Percentiles rank a stretch among this genome's conserved stretches.
These are phyloP conservation scores for Hydrochoerus hydrochaeris DNA, from an alignment of 2,113 vertebrate genomes.

Conservation along the genomic window DNA sequence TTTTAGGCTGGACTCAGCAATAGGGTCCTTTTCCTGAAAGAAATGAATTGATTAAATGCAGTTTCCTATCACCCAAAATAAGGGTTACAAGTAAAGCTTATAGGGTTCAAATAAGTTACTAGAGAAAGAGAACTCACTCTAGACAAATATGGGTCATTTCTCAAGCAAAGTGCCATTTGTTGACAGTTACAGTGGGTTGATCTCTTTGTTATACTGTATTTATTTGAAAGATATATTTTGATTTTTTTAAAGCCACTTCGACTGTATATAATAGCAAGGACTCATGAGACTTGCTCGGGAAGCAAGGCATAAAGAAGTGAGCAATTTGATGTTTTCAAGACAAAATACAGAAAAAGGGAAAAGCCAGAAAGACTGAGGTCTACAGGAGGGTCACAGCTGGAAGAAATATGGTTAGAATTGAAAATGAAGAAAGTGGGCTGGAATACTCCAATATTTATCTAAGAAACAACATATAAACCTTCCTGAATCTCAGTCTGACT, in stretches of 20 bases:
- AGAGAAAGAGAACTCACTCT: background rate
- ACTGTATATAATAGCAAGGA: rapidly evolving
- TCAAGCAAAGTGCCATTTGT: background rate
- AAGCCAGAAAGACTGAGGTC: background rate
- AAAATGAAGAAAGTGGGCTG: background rate
- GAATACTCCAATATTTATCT: too few relatives aligned
- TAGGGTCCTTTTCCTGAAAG: too few relatives aligned
- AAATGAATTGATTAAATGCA: background rate
- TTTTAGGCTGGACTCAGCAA: background rate
- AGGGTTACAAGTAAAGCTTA: background rate
- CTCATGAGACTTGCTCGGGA: background rate
- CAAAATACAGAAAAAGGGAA: background rate
- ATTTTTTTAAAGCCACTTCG: background rate
- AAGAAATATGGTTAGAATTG: background rate
- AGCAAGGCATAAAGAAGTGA: background rate
- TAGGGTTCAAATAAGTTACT: background rate
- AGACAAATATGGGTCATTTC: background rate
- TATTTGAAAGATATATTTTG: background rate
- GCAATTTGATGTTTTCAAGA: background rate
- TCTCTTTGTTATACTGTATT: background rate
- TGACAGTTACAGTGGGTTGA: background rate
- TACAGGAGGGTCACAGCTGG: background rate
- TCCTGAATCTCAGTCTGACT: background rate
- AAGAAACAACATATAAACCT: background rate
- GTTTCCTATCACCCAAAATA: background rate